These are phyloP conservation scores for Polia nebulosa DNA, from an alignment of 2,888 invertebrate species.

Conservation along the genomic window DNA sequence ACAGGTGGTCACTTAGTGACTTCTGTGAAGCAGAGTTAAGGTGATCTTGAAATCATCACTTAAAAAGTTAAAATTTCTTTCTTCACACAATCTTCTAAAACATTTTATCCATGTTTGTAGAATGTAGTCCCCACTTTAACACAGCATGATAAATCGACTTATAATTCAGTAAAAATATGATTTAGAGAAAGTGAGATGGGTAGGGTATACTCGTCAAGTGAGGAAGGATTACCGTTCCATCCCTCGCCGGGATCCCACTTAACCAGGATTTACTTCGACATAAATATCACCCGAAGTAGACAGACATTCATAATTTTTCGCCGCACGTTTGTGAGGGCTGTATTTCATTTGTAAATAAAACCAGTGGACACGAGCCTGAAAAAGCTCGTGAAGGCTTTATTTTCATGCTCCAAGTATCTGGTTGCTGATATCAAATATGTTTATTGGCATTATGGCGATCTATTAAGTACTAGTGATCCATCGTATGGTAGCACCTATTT, in stretches of 20 bases:
- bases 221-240: slow-evolving; percentile 30
- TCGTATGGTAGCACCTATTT: too few relatives aligned
- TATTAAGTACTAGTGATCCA: too few relatives aligned
- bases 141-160: slow-evolving; percentile 12
- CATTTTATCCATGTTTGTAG: too few relatives aligned
- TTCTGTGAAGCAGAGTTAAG: too few relatives aligned
- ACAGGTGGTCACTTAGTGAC: too few relatives aligned
- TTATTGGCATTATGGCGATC: too few relatives aligned
- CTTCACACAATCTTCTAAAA: too few relatives aligned
- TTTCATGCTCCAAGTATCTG: too few relatives aligned
- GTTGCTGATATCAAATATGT: too few relatives aligned
- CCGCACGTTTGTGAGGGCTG: not conserved
- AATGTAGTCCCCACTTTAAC: not conserved
- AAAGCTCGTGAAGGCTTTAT: too few relatives aligned
- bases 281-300: slow-evolving; percentile 29
- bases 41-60: too few relatives aligned
- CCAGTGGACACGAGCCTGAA: not conserved
- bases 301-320: slow-evolving; percentile 10
- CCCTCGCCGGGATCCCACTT: slow-evolving; percentile 36
- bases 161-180: slow-evolving; percentile 13
- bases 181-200: slow-evolving; percentile 27
- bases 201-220: slow-evolving; percentile 31
- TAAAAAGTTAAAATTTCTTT: too few relatives aligned
- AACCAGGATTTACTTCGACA: slow-evolving; percentile 44
- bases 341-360: not conserved